Percentiles rank a stretch among this genome's conserved stretches.
These are phyloP conservation scores for Flabesymbios commensalis DNA, from an alignment of 2,888 invertebrate genomes.

Conservation along the genomic window DNA sequence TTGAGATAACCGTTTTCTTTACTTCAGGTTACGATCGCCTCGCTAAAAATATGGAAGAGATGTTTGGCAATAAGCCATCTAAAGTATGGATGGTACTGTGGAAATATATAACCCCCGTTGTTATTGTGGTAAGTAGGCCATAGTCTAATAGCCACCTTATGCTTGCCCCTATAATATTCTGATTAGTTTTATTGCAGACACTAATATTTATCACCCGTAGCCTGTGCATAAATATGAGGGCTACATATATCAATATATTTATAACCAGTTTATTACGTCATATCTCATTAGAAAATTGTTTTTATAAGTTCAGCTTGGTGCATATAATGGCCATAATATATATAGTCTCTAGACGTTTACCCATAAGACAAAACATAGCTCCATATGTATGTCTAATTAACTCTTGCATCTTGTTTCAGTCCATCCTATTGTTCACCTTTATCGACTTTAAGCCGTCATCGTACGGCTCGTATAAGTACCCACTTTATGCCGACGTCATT, in stretches of 20 bases:
- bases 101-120: conserved; percentile 42
- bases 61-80: conserved; percentile 56
- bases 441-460: conserved; percentile 36
- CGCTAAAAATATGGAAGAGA: conserved; percentile 51
- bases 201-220: too few relatives aligned
- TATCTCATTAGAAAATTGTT: too few relatives aligned
- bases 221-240: too few relatives aligned
- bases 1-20: conserved; percentile 8
- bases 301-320: too few relatives aligned
- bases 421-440: conserved; percentile 53
- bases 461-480: conserved; percentile 43
- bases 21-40: conserved; percentile 57
- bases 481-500: conserved; percentile 48
- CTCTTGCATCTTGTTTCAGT: background rate
- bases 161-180: too few relatives aligned
- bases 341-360: background rate
- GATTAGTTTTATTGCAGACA: too few relatives aligned
- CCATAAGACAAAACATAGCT: background rate
- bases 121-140: conserved; percentile 14
- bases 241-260: too few relatives aligned
- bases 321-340: too few relatives aligned
- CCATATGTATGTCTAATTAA: too few relatives aligned
- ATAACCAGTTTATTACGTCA: too few relatives aligned
- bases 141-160: background rate
- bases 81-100: conserved; percentile 57